A percentile compares a stretch with the other conserved stretches of the same genome.
Evolutionary conservation across 2,888 invertebrate genomes (phyloP).

Genomic region (Nemapogon koenigi): DNA sequence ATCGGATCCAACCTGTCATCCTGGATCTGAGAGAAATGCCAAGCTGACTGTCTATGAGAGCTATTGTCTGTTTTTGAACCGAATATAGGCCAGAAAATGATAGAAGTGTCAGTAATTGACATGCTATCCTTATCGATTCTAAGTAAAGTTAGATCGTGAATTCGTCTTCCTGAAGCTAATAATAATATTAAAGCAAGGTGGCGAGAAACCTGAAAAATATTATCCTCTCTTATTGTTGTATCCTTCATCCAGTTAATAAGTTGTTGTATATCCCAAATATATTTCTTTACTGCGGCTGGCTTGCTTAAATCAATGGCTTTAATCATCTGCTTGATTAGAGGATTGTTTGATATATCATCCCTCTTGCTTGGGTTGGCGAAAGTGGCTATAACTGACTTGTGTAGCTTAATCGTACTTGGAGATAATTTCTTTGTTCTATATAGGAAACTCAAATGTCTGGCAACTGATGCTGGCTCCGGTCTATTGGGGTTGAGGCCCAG

Average conservation of each 20-base stretch:
- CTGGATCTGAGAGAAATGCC: not conserved
- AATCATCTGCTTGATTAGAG: slow-evolving; percentile 16
- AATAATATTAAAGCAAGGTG: slow-evolving; percentile 14
- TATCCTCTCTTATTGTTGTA: not conserved
- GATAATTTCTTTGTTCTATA: slow-evolving; percentile 14
- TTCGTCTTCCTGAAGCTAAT: slow-evolving; percentile 17
- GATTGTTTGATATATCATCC: slow-evolving; percentile 11
- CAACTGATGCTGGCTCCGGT: slow-evolving; percentile 10
- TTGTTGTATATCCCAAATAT: slow-evolving; percentile 4
- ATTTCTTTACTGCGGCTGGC: slow-evolving; percentile 8
- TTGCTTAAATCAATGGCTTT: slow-evolving; percentile 13
- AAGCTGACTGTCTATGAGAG: not conserved
- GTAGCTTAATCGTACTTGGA: slow-evolving; percentile 18
- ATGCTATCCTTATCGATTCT: slow-evolving; percentile 13
- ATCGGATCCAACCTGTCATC: not conserved
- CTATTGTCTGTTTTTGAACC: slow-evolving; percentile 13
- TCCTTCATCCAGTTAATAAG: slow-evolving; percentile 8
- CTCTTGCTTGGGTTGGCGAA: slow-evolving; percentile 16
- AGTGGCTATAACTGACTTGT: slow-evolving; percentile 20
- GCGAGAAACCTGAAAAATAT: slow-evolving; percentile 12
- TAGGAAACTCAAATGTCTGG: slow-evolving; percentile 11
- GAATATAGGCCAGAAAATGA: slow-evolving; percentile 20
- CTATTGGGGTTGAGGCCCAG: slow-evolving; percentile 2
- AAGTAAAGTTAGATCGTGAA: slow-evolving; percentile 20
- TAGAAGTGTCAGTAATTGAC: slow-evolving; percentile 13